Base-by-base conservation (phyloP, 2,113 vertebrate species). In the Gambusia holbrooki region DNA sequence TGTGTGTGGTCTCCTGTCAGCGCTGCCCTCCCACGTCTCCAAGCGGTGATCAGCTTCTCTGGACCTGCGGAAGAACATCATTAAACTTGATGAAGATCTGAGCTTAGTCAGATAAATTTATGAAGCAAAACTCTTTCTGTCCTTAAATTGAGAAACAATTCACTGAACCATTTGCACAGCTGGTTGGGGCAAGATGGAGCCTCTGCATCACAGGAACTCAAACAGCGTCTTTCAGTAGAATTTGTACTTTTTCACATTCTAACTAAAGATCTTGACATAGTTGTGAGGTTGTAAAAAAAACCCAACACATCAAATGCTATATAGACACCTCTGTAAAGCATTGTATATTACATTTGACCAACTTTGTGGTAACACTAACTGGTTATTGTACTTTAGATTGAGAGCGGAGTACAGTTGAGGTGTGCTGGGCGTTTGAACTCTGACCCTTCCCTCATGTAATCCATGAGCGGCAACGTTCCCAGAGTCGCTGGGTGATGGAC, bases 321-420 rank as follows among this genome's bases (percentile, higher is more conserved):
- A 13, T 11, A 5, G 17, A 45, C 42, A 19, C 4, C 17, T 48
- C 17, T 5, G 45, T 19, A 48, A 48, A 48, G 14, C 4, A 48
- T 5, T 6, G 45, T 0, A 48, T 1, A 15, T 48, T 48, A 17
- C 19, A 48, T 48, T 48, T 48, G 45, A 48, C 17, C 1, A 15
- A 48, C 45, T 48, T 17, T 5, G 17, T 48, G 17, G 45, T 1
- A 69, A 32, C 9, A 78, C 84, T 66, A 60, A 94, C 93, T 91
- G 86, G 87, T 32, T 45, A 67, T 9, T 62, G 70, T 88, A 85
- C 3, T 90, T 79, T 10, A 94, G 87, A 22, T 78, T 89, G 60
- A 94, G 90, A 7, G 83, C 82, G 30, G 89, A 87, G 83, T 92
- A 93, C 66, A 94, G 90, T 70, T 94, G 94, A 33, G 94, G 92